Evolutionary conservation across 1,140 invertebrate genomes (phyloP), one percentile per base, ranked within the genome.

Genomic region (Meloidogyne chitwoodi): DNA sequence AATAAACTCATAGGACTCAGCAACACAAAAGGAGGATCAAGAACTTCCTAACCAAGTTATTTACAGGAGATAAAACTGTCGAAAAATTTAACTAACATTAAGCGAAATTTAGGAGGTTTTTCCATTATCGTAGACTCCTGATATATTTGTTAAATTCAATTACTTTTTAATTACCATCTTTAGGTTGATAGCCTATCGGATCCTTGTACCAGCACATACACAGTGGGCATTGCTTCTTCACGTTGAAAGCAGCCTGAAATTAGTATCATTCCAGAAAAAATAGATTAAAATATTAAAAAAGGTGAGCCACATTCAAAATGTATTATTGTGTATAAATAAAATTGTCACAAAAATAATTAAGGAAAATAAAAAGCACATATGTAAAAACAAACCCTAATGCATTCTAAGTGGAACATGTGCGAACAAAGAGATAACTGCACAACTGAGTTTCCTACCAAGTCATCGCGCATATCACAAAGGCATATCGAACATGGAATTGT

Each of bases 201-300:
- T 67, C 62, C 8, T 48, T 48, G 31, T 81, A 80, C 77, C 71
- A 81, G 16, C 63, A 44, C 79, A 80, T 80, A 44, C 79, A 80
- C 16, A 76, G 22, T 4, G 79, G 79, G 38, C 79, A 80, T 61
- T 77, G 79, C 14, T 75, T 68, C 34, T 81, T 80, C 11, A 71
- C 70, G 16, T 66, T 69, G 10, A 78, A 78, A 12, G 77, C 77
- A n/a, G 62, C 44, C 77, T 80, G 34, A 79, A 80, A 22, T 16
- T 26, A 14, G 27, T 29, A 44, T 26, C n/a, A 16, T n/a, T n/a
- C n/a, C n/a, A n/a, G n/a, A n/a, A n/a, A n/a, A n/a, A n/a, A n/a
- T n/a, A n/a, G n/a, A 6, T 68, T 8, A 14, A 22, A 68, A 27
- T n/a, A 24, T n/a, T 29, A 16, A 68, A 31, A 22, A 68, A 31